These are phyloP conservation scores for Theristicus caerulescens DNA, from an alignment of 2,113 vertebrate genomes.

Conservation along the genomic window DNA sequence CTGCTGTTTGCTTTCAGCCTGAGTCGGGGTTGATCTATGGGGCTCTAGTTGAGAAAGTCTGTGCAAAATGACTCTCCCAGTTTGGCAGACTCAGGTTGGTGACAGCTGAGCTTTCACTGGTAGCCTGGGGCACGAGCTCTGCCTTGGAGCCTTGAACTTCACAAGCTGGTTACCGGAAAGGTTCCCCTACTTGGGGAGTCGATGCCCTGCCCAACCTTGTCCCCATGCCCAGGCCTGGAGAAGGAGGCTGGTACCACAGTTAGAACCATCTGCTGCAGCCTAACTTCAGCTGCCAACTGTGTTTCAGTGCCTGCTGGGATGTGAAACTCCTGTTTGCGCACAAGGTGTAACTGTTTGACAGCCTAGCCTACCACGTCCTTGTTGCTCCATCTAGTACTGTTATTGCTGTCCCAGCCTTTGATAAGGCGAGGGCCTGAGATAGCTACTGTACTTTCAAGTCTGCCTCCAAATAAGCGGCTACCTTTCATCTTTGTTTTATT, in stretches of 20 bases:
- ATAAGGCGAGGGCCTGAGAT: slow-evolving; percentile 88
- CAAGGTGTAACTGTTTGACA: slow-evolving; percentile 61
- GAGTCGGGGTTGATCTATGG: not conserved
- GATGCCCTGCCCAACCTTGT: not conserved
- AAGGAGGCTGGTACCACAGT: not conserved
- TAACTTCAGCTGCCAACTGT: not conserved
- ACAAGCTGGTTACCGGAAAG: not conserved
- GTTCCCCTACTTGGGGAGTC: not conserved
- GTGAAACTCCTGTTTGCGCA: slow-evolving; percentile 47
- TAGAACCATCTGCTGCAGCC: not conserved
- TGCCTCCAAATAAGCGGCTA: slow-evolving; percentile 84
- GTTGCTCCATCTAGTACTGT: slow-evolving; percentile 83
- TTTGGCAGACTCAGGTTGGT: not conserved
- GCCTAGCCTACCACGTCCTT: slow-evolving; percentile 74
- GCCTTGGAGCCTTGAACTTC: not conserved
- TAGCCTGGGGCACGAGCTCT: accelerated
- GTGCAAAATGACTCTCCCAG: not conserved
- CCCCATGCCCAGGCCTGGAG: not conserved
- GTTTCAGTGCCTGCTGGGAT: not conserved
- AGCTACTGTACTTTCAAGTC: slow-evolving; percentile 88
- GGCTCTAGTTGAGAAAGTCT: not conserved
- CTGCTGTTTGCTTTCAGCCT: not conserved
- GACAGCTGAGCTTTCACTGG: not conserved
- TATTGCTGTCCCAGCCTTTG: slow-evolving; percentile 80
- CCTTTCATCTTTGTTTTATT: slow-evolving; percentile 89